phyloP scores from a whole-genome alignment of 2,797 vertebrate species.

The Cynodonichthys magdalenae region DNA sequence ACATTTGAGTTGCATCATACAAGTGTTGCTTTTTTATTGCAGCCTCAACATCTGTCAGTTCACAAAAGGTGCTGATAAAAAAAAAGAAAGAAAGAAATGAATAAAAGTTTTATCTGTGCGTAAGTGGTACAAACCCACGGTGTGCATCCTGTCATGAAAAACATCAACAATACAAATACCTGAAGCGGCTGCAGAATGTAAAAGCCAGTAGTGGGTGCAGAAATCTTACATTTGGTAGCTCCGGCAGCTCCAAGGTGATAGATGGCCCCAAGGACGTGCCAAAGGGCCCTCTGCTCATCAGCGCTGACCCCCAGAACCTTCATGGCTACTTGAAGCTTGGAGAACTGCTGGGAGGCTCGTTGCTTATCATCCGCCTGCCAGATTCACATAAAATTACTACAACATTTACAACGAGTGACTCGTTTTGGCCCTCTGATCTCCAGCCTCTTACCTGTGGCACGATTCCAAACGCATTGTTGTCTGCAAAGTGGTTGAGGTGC shows the following conservation, averaged over 20 bases:
- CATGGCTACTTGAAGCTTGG: conserved; percentile 95
- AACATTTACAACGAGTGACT: conserved; percentile 1
- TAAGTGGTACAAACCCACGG: neutral
- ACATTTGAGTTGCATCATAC: conserved; percentile 63
- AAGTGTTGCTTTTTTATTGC: conserved; percentile 35
- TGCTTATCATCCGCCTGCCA: conserved; percentile 93
- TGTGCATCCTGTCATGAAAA: conserved; percentile 1
- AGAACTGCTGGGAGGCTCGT: conserved; percentile 91
- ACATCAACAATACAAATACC: neutral
- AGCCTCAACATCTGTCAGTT: conserved; percentile 25
- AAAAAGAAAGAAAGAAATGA: neutral
- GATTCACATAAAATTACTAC: conserved; percentile 18
- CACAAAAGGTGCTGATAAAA: conserved; percentile 21
- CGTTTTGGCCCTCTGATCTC: neutral
- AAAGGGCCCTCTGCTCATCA: conserved; percentile 93
- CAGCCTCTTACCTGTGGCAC: conserved; percentile 81
- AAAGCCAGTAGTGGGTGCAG: neutral
- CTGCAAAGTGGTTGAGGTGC: conserved; percentile 94
- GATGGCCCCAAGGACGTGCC: conserved; percentile 92
- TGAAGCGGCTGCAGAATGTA: neutral
- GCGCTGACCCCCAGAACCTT: conserved; percentile 90
- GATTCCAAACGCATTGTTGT: conserved; percentile 91
- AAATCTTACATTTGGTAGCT: conserved; percentile 91
- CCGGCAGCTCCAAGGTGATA: conserved; percentile 95
- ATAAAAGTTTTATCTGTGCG: neutral